A percentile compares a stretch with the other conserved stretches of the same genome.
These are phyloP conservation scores for Hypotaenidia philippensis DNA, from an alignment of 2,797 vertebrate genomes.

Conservation along the genomic window DNA sequence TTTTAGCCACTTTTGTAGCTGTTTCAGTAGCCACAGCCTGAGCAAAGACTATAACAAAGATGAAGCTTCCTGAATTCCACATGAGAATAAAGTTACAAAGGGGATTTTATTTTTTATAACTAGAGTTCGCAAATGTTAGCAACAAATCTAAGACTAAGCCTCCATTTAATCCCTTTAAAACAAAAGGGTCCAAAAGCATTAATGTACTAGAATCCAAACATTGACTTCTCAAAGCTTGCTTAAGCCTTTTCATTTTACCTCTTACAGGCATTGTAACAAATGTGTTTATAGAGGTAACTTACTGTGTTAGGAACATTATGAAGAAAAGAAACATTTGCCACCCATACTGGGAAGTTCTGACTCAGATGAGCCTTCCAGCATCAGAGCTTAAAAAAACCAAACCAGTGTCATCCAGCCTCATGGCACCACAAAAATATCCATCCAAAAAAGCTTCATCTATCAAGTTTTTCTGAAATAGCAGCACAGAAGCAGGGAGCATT, in stretches of 20 bases:
- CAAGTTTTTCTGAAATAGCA: neutral
- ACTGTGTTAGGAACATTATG: neutral
- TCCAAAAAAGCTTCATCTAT: neutral
- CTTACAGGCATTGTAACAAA: neutral
- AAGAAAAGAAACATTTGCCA: neutral
- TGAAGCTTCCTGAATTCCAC: neutral
- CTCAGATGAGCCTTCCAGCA: neutral
- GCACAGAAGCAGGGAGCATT: neutral
- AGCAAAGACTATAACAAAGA: neutral
- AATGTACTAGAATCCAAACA: neutral
- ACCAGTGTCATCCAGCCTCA: neutral
- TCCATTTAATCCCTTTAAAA: neutral
- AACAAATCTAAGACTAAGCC: neutral
- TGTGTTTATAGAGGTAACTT: neutral
- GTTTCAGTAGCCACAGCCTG: neutral
- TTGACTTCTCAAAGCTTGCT: neutral
- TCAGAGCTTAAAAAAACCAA: neutral
- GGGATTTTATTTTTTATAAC: neutral
- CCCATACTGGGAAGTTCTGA: neutral
- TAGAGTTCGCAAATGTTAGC: neutral
- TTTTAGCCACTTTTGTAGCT: neutral
- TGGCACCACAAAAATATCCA: neutral
- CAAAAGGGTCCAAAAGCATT: neutral
- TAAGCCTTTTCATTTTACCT: neutral
- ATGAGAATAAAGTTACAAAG: neutral